These are phyloP conservation scores for Heliangelus exortis DNA, from an alignment of 2,797 vertebrate species.

Conservation along the genomic window DNA sequence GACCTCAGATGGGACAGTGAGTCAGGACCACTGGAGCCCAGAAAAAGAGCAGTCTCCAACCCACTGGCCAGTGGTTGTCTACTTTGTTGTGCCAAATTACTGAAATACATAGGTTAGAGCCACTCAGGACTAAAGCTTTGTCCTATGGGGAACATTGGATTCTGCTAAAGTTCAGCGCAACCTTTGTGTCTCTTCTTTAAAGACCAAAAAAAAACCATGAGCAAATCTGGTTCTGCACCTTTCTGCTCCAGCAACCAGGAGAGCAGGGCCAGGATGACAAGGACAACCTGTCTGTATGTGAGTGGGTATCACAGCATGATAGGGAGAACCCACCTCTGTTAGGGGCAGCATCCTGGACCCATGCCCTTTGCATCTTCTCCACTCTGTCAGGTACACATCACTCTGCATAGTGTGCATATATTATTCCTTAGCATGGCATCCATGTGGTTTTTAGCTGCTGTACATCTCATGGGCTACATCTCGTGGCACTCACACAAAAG, in stretches of 20 bases:
- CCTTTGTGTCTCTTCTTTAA: not conserved
- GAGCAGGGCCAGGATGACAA: not conserved
- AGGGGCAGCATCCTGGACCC: not conserved
- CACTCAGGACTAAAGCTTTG: not conserved
- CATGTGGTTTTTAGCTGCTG: not conserved
- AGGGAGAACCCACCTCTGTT: not conserved
- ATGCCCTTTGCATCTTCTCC: not conserved
- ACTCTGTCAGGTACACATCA: not conserved
- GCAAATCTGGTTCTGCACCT: not conserved
- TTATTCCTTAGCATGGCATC: not conserved
- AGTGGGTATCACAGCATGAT: not conserved
- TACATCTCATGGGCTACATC: not conserved
- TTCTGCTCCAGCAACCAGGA: not conserved
- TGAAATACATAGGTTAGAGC: not conserved
- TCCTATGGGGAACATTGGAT: not conserved
- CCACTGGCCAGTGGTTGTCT: not conserved
- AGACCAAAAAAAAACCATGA: not conserved
- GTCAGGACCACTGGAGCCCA: not conserved
- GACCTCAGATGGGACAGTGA: not conserved
- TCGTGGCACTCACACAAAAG: not conserved
- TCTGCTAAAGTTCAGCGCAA: not conserved
- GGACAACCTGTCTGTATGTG: rapidly evolving
- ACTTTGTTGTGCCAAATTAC: not conserved
- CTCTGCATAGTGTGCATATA: rapidly evolving
- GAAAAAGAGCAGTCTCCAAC: not conserved